Conservation (phyloP, 1,140 invertebrate genomes). For the Cydia pomonella region DNA sequence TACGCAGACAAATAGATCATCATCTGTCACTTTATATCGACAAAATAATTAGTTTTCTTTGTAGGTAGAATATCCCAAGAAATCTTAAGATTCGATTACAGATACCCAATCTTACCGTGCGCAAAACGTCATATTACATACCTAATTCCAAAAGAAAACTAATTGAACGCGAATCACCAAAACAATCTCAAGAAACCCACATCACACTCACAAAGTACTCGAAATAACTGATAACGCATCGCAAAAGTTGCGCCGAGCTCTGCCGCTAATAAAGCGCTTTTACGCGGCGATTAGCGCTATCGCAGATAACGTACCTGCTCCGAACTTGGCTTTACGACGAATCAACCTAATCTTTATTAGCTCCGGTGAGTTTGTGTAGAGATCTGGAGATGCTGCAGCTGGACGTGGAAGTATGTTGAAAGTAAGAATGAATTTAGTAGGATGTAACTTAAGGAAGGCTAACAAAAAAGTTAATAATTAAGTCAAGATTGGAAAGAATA, state of each 20-base stretch:
- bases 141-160: no score
- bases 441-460: not conserved
- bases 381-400: not conserved
- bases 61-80: no score
- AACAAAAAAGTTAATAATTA: no score
- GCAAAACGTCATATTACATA: no score
- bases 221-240: not conserved
- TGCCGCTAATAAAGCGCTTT: constrained; percentile 7
- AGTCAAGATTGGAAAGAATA: no score
- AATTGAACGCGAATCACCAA: no score
- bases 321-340: constrained; percentile 3
- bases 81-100: no score
- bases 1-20: no score
- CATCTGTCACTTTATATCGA: no score
- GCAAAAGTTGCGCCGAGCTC: constrained; percentile 4
- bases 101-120: no score
- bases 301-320: not conserved
- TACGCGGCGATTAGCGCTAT: constrained; percentile 12
- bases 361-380: not conserved
- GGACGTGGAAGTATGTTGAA: not conserved
- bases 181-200: no score
- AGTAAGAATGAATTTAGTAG: not conserved
- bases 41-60: no score
- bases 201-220: not conserved
- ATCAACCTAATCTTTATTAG: constrained; percentile 14